Percentiles rank a stretch among this genome's conserved stretches.
These are phyloP conservation scores for Temnothorax nylanderi DNA, from an alignment of 1,140 invertebrate genomes.

Conservation along the genomic window DNA sequence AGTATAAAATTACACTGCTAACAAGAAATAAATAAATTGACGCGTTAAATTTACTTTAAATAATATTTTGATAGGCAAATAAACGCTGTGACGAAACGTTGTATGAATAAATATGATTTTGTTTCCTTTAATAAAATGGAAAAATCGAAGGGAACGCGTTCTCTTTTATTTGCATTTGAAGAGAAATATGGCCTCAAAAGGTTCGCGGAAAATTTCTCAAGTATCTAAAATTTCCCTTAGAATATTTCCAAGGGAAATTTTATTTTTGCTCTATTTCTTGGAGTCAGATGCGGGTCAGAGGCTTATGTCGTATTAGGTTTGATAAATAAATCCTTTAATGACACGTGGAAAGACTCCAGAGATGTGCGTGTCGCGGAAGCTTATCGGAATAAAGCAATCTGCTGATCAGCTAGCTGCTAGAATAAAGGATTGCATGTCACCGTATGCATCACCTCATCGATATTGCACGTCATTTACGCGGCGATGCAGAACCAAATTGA, in stretches of 20 bases:
- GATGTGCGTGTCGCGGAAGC: neutral
- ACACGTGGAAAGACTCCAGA: neutral
- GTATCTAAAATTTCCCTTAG: neutral
- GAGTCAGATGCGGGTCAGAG: neutral
- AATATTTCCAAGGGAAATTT: neutral
- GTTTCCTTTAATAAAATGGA: neutral
- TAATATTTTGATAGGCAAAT: conserved; percentile 6
- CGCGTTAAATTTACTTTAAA: neutral
- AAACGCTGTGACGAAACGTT: neutral
- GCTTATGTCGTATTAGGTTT: neutral
- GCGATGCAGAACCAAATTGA: conserved; percentile 2
- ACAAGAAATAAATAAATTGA: neutral
- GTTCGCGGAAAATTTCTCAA: neutral
- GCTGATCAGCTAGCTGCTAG: neutral
- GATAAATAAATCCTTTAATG: neutral
- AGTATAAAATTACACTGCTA: neutral
- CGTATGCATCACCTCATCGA: neutral
- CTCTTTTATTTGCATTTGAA: neutral
- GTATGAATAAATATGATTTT: neutral
- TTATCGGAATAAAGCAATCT: conserved; percentile 33
- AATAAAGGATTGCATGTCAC: conserved; percentile 13
- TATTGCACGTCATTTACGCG: conserved; percentile 18
- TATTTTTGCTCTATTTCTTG: neutral
- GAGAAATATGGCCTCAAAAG: neutral
- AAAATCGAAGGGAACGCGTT: neutral